phyloP scores from a whole-genome alignment of 2,113 vertebrate species.

The Pachycephala philippinensis region DNA sequence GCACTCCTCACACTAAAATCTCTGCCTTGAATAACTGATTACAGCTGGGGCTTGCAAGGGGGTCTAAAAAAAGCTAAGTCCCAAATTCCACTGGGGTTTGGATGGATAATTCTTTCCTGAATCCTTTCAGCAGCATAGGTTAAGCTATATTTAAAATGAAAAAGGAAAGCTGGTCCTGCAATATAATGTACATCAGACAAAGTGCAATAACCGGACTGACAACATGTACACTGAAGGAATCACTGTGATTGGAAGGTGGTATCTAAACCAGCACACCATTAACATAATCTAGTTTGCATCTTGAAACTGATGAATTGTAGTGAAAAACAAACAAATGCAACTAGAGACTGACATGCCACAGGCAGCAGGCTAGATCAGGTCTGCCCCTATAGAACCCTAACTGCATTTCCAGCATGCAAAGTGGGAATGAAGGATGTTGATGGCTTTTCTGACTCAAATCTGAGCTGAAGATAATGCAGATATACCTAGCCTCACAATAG shows the following conservation, averaged over 20 bases:
- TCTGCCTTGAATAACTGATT: neutral
- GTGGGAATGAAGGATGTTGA: neutral
- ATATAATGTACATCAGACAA: neutral
- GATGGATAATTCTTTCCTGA: neutral
- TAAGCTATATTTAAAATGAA: neutral
- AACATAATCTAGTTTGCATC: neutral
- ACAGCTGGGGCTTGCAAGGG: neutral
- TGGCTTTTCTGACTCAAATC: neutral
- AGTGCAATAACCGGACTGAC: neutral
- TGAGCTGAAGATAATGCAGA: neutral
- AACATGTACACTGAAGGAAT: neutral
- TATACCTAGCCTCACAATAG: neutral
- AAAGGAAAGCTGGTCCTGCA: neutral
- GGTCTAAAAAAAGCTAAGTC: neutral
- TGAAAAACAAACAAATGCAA: neutral
- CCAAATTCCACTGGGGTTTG: neutral
- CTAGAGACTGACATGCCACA: neutral
- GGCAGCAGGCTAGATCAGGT: neutral
- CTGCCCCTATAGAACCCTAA: neutral
- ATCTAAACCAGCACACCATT: neutral
- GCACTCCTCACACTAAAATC: neutral
- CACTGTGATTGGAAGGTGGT: neutral
- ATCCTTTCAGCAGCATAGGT: neutral
- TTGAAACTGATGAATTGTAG: neutral
- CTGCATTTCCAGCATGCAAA: neutral